These are phyloP conservation scores for Tetrax tetrax DNA, from an alignment of 2,113 vertebrate genomes.

Conservation along the genomic window DNA sequence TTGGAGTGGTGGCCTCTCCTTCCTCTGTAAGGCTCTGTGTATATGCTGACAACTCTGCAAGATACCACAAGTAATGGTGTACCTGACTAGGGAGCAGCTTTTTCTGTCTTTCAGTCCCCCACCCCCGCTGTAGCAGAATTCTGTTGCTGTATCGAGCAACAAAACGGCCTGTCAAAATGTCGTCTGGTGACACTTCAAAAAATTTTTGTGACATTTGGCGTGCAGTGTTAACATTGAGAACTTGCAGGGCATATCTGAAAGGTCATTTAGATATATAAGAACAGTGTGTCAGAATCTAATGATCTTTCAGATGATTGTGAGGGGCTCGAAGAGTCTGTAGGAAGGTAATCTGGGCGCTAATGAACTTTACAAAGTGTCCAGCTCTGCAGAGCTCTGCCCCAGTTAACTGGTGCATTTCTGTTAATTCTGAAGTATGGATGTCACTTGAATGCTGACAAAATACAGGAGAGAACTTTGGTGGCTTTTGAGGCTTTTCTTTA, in stretches of 20 bases:
- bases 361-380: slow-evolving; percentile 58
- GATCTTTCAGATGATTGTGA: slow-evolving; percentile 35
- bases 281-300: slow-evolving; percentile 25
- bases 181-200: slow-evolving; percentile 45
- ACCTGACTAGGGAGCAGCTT: not conserved
- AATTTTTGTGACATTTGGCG: slow-evolving; percentile 50
- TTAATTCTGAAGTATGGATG: not conserved
- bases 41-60: not conserved
- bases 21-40: not conserved
- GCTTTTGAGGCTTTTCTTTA: slow-evolving; percentile 11
- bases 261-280: slow-evolving; percentile 41
- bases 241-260: slow-evolving; percentile 33
- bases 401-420: not conserved
- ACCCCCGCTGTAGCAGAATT: not conserved
- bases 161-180: slow-evolving; percentile 58
- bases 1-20: not conserved
- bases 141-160: not conserved
- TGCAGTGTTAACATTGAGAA: slow-evolving; percentile 12
- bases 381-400: not conserved
- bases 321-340: not conserved
- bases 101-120: not conserved
- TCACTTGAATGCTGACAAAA: slow-evolving; percentile 25
- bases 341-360: slow-evolving; percentile 32
- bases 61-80: not conserved
- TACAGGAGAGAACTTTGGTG: not conserved